Percentiles rank a stretch among this genome's conserved stretches.
Evolutionary conservation across 2,113 vertebrate genomes (phyloP).

Genomic region (Haemorhous mexicanus): DNA sequence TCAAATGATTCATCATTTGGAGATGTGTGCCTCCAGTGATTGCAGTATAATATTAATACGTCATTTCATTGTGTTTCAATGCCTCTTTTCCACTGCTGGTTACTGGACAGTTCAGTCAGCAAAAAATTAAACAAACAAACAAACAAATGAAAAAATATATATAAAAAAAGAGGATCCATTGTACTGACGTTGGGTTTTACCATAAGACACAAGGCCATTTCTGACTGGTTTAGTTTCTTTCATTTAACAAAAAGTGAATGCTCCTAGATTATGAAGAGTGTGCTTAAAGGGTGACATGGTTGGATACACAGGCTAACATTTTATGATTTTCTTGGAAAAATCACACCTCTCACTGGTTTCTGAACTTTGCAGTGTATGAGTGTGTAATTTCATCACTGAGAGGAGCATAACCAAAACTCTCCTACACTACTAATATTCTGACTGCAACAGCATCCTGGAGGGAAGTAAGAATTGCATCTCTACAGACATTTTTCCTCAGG

Average conservation of each 20-base stretch:
- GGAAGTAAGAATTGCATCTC: not conserved
- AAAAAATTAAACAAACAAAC: not conserved
- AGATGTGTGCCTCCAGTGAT: not conserved
- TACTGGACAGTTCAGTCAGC: not conserved
- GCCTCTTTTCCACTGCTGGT: not conserved
- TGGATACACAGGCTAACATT: not conserved
- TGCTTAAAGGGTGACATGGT: not conserved
- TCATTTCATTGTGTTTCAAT: not conserved
- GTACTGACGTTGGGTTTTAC: not conserved
- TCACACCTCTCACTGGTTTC: not conserved
- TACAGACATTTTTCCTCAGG: not conserved
- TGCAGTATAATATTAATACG: not conserved
- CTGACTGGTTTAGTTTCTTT: not conserved
- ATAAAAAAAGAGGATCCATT: not conserved
- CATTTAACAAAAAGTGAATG: not conserved
- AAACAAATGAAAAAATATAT: not conserved
- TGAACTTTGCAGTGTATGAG: not conserved
- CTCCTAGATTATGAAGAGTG: not conserved
- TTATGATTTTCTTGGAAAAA: not conserved
- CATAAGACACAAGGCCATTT: not conserved
- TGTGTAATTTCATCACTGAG: not conserved
- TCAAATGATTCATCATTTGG: not conserved
- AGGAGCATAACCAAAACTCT: not conserved
- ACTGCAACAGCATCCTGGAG: not conserved
- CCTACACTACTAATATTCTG: not conserved